Conservation (phyloP, 1,140 invertebrate genomes). For the Hyles euphorbiae region DNA sequence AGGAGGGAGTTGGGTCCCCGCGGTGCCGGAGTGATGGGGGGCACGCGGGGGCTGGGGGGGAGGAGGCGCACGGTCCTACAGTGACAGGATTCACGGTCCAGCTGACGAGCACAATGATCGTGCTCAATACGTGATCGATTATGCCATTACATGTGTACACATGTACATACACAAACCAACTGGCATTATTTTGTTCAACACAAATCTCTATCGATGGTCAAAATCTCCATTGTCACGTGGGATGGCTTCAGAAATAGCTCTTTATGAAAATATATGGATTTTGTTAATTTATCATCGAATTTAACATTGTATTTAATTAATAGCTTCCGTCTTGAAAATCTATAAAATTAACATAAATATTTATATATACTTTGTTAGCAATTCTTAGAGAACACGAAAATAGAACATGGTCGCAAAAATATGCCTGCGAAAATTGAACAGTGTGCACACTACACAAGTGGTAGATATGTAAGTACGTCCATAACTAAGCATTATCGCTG, state of each 20-base stretch:
- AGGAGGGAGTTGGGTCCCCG: conserved; percentile 2
- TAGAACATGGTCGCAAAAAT: too few species aligned
- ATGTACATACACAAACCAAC: conserved; percentile 13
- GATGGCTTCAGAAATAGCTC: too few species aligned
- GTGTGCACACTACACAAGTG: conserved; percentile 38
- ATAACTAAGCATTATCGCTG: conserved; percentile 32
- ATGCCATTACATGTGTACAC: conserved; percentile 52
- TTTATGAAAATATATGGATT: too few species aligned
- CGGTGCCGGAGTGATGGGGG: conserved; percentile 31
- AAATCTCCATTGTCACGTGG: conserved; percentile 1
- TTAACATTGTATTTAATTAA: too few species aligned
- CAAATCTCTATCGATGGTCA: conserved; percentile 11
- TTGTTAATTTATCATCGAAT: too few species aligned
- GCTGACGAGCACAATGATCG: conserved; percentile 67
- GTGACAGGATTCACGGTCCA: conserved; percentile 72
- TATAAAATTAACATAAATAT: too few species aligned
- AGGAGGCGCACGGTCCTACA: conserved; percentile 29
- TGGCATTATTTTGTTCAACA: conserved; percentile 3
- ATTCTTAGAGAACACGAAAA: too few species aligned
- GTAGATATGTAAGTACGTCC: conserved; percentile 27
- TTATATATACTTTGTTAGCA: too few species aligned
- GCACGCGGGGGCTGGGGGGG: conserved; percentile 23
- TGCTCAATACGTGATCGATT: conserved; percentile 71
- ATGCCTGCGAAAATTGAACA: conserved; percentile 44
- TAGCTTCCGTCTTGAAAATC: too few species aligned